Evolutionary conservation across 2,797 vertebrate genomes (phyloP), one percentile per base, ranked within the genome.

Genomic region (Carcharodon carcharias): DNA sequence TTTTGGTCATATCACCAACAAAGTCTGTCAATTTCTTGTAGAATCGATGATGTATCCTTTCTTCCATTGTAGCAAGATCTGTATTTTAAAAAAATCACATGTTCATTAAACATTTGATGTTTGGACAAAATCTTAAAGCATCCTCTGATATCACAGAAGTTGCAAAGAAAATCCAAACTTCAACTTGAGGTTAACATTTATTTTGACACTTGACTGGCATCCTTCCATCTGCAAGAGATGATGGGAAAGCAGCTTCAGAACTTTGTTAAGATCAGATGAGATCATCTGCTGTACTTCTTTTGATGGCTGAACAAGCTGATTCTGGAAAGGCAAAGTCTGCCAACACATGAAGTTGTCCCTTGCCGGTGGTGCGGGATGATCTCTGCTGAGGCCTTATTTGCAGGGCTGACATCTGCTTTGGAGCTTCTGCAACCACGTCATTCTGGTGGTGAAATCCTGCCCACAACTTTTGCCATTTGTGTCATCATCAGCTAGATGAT

Each of bases 1-100:
- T 99, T 99, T 99, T 99, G 99, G 99, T 99, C 99, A 99, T 99
- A 97, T 99, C 99, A 94, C 99, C 99, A 97, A 99, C 99, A 96
- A 99, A 99, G 97, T 99, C 99, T 0, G 99, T 99, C 97, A 99
- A 98, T 97, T 99, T 99, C 97, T 98, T 98, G 97, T 99, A 99
- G 97, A 98, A 98, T 69, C 98, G 98, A 96, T 98, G 99, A 97
- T 99, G 98, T 97, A 99, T 97, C 97, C 99, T 98, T 97, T 99
- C 99, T 97, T 99, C 99, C 98, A 99, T 99, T 96, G 99, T 99
- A 96, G 99, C 98, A 96, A 99, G 99, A 97, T 99, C 99, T 99
- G 18, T 18, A 97, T n/a, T 82, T 50, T 67, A 4, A 28, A 1
- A 97, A 97, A 97, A n/a, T 67, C 23, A 26, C 96, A 98, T 96